Percentiles rank a stretch among this genome's conserved stretches.
Conservation (phyloP, 2,797 vertebrate species). For the Liasis olivaceus region DNA sequence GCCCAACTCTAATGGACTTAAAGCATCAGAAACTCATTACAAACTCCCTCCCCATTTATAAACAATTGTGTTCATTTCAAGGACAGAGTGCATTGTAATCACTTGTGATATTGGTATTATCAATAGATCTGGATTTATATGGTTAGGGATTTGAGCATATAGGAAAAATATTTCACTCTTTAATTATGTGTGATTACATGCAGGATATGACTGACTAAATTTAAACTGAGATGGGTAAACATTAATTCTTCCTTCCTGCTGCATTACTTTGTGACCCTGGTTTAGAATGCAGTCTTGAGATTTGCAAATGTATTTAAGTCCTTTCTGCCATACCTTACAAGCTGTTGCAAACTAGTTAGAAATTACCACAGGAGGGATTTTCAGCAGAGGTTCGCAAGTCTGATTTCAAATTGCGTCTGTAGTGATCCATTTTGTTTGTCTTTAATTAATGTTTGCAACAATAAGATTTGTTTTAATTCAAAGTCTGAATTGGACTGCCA, state of each 20-base stretch:
- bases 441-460: background rate
- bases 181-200: background rate
- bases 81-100: background rate
- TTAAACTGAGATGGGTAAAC: background rate
- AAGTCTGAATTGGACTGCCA: background rate
- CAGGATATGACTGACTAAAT: background rate
- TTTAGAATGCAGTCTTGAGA: background rate
- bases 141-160: background rate
- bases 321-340: background rate
- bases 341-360: background rate
- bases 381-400: background rate
- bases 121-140: background rate
- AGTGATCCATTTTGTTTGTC: background rate
- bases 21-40: background rate
- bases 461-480: background rate
- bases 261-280: background rate
- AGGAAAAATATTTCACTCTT: background rate
- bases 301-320: background rate
- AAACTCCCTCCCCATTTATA: background rate
- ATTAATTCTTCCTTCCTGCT: background rate
- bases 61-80: background rate
- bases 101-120: background rate
- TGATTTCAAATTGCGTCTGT: background rate
- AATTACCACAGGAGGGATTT: background rate
- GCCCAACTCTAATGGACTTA: background rate